Base-by-base conservation (phyloP, 1,140 invertebrate species). In the Drosophila lini region DNA sequence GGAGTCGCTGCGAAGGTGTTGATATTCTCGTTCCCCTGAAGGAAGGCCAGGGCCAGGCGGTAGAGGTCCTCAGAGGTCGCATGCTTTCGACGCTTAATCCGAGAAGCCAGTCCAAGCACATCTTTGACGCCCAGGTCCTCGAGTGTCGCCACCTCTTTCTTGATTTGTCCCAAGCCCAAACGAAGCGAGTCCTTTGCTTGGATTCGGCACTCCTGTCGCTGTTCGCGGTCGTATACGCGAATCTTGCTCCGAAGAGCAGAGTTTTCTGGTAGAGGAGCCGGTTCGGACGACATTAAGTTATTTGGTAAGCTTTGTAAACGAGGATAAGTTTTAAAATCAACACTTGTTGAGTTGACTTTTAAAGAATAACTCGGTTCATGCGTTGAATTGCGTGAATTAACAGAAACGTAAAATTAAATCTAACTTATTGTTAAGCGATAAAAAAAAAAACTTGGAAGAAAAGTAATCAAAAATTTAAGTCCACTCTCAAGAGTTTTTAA, bases 71-170 rank as follows among this genome's bases (percentile, higher is more conserved):
- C 80, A 10, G 47, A n/a, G 0, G 74, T 78, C 16, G 91, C 91
- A 70, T 91, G 91, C 38, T 92, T 92, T 0, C 89, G 83, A 0
- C 91, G 61, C 47, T 91, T 92, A 9, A 92, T 92, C 8, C 91
- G 74, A 7, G 16, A 47, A 0, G 78, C 74, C 56, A 92, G 45
- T 7, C 88, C 91, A 2, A 50, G 25, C 0, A 92, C 80, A 75
- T 92, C 91, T 11, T 91, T 88, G n/a, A 60, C 63, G 2, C 69
- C 65, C 9, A 92, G 25, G 32, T 80, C 73, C 22, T 92, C 81
- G 28, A 91, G 42, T 9, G 91, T 90, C 0, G 42, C 22, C 28
- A 92, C 70, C 31, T 88, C 64, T 15, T 74, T 47, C 32, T 77
- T 75, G 15, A 92, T 82, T 42, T 92, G 85, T 0, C 91, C 91